Percentiles rank a stretch among this genome's conserved stretches.
Evolutionary conservation across 1,140 invertebrate species (phyloP).

Genomic region (Whitmania pigra): DNA sequence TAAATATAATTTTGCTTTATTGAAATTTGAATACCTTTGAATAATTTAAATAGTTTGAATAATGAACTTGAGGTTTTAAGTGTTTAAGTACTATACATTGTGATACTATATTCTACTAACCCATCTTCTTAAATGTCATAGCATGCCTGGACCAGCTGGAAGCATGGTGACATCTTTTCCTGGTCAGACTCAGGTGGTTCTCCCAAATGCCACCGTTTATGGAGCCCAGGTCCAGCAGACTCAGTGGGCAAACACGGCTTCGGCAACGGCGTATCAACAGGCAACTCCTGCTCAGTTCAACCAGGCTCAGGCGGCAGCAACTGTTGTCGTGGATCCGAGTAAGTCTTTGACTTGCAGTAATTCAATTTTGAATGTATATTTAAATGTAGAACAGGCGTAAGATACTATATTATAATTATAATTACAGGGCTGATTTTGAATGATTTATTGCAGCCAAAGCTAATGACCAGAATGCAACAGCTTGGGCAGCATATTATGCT

Average conservation of each 20-base stretch:
- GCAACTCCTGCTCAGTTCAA: not conserved
- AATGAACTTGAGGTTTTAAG: too few relatives aligned
- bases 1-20: not conserved
- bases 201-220: not conserved
- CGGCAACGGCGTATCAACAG: not conserved
- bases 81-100: too few relatives aligned
- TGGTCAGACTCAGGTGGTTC: not conserved
- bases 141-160: constrained; percentile 2
- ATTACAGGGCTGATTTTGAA: too few relatives aligned
- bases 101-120: too few relatives aligned
- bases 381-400: too few relatives aligned
- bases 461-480: not conserved
- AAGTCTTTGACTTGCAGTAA: not conserved
- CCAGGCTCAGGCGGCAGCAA: not conserved
- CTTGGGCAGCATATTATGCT: constrained; percentile 5
- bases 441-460: not conserved
- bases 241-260: not conserved
- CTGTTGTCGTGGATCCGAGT: constrained; percentile 4
- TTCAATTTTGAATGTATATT: too few relatives aligned
- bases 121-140: not conserved
- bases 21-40: not conserved
- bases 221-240: not conserved
- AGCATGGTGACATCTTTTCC: not conserved
- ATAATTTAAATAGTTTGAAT: too few relatives aligned
- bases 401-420: too few relatives aligned